phyloP scores from a whole-genome alignment of 2,797 vertebrate species.

The Fistularia tabacaria region DNA sequence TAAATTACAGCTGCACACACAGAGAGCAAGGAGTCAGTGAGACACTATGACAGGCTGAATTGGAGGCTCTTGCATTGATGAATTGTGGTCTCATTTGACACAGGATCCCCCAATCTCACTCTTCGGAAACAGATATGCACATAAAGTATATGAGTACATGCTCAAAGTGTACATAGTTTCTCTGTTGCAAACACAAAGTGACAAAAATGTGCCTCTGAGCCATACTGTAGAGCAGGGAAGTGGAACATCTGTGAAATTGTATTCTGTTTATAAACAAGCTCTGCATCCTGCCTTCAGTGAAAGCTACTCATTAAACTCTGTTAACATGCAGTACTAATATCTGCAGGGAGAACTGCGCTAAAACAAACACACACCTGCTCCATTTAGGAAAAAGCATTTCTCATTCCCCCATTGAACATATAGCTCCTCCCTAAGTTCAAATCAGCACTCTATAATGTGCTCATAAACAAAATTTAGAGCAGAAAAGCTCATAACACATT shows the following conservation, averaged over 20 bases:
- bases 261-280: constrained; percentile 45
- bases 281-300: constrained; percentile 37
- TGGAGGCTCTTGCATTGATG: constrained; percentile 38
- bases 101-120: constrained; percentile 28
- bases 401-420: constrained; percentile 42
- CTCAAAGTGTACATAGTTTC: not conserved
- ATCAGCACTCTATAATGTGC: constrained; percentile 15
- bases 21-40: constrained; percentile 29
- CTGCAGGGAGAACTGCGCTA: constrained; percentile 45
- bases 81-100: constrained; percentile 36
- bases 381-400: constrained; percentile 44
- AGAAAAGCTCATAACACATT: constrained; percentile 7
- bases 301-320: constrained; percentile 63
- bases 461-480: not conserved
- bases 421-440: constrained; percentile 40
- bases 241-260: constrained; percentile 29
- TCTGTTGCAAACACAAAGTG: too few relatives aligned
- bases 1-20: constrained; percentile 49
- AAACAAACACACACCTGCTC: constrained; percentile 59
- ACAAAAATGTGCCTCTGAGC: constrained; percentile 5
- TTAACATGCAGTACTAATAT: constrained; percentile 63
- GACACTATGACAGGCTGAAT: constrained; percentile 34
- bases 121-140: constrained; percentile 20
- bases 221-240: constrained; percentile 10
- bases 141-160: constrained; percentile 10